Conservation (phyloP, 2,888 invertebrate genomes). For the Aporophyla lueneburgensis region DNA sequence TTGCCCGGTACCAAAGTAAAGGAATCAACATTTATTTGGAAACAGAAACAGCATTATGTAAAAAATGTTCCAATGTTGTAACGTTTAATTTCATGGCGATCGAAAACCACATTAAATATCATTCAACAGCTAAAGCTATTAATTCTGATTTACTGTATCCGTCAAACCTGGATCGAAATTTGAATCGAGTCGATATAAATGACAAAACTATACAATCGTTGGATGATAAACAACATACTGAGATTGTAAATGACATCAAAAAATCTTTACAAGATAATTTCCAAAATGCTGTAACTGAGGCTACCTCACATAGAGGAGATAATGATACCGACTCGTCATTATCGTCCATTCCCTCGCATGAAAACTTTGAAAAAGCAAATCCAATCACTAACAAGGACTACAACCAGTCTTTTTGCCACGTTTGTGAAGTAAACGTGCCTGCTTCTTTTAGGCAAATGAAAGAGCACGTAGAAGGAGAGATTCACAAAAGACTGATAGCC, state of each 20-base stretch:
- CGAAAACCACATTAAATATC: constrained; percentile 62
- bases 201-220: constrained; percentile 28
- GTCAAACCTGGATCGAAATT: constrained; percentile 30
- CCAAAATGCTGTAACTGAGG: not conserved
- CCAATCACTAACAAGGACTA: constrained; percentile 39
- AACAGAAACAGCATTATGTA: constrained; percentile 65
- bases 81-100: constrained; percentile 59
- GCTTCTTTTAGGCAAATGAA: constrained; percentile 36
- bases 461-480: constrained; percentile 62
- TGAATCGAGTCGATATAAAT: constrained; percentile 53
- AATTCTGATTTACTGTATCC: constrained; percentile 49
- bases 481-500: constrained; percentile 65
- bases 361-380: constrained; percentile 26
- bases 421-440: constrained; percentile 57
- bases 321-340: not conserved
- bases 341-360: not conserved
- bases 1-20: constrained; percentile 59
- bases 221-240: not conserved
- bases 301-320: not conserved
- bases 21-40: constrained; percentile 68
- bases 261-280: not conserved
- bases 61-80: constrained; percentile 60
- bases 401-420: constrained; percentile 54
- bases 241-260: not conserved
- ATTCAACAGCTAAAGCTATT: constrained; percentile 23